Conservation (phyloP, 2,888 invertebrate genomes). For the Stenurella melanura region DNA sequence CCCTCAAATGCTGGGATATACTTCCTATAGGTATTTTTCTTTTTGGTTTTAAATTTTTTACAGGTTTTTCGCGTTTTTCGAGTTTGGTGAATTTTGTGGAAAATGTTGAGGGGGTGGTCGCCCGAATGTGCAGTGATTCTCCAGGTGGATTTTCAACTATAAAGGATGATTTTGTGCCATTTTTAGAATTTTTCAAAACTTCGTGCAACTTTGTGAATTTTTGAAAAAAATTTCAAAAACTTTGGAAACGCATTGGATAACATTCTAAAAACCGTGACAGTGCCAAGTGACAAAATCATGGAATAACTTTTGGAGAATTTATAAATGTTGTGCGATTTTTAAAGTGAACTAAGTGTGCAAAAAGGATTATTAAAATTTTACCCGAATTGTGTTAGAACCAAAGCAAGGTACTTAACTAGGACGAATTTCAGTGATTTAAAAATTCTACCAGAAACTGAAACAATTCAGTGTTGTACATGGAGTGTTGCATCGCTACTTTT, state of each 20-base stretch:
- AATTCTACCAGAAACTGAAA: neutral
- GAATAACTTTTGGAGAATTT: neutral
- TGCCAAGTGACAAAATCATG: slow-evolving; percentile 1
- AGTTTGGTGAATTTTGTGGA: slow-evolving; percentile 14
- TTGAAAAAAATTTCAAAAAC: neutral
- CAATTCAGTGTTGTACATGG: neutral
- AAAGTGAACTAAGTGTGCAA: neutral
- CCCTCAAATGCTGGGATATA: slow-evolving; percentile 82
- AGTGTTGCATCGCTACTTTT: neutral
- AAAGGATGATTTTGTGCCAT: neutral
- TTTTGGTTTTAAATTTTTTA: slow-evolving; percentile 41
- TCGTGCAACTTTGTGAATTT: slow-evolving; percentile 11
- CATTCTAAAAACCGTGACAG: slow-evolving; percentile 11
- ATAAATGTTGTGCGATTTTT: neutral
- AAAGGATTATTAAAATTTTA: neutral
- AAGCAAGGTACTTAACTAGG: too few species aligned
- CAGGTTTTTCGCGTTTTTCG: slow-evolving; percentile 45
- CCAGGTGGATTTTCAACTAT: neutral
- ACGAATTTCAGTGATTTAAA: neutral
- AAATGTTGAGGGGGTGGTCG: slow-evolving; percentile 13
- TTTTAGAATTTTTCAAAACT: neutral
- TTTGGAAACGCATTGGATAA: slow-evolving; percentile 15
- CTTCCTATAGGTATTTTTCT: slow-evolving; percentile 77
- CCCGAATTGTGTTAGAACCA: too few species aligned
- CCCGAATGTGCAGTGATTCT: neutral